phyloP scores from a whole-genome alignment of 1,140 invertebrate species.

The Anoplophora glabripennis region DNA sequence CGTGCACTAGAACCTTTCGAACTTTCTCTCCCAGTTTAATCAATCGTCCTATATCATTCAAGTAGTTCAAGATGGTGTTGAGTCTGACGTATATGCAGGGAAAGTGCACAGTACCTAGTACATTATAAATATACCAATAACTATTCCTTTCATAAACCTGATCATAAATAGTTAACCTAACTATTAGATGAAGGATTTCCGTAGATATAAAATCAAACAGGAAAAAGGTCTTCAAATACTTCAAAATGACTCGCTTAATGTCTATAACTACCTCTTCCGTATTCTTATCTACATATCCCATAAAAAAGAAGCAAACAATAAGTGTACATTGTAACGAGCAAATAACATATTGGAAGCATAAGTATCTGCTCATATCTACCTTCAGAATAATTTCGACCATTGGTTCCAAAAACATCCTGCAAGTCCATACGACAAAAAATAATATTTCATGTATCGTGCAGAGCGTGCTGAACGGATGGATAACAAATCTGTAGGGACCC shows the following conservation, averaged over 20 bases:
- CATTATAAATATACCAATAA: background rate
- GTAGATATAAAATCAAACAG: constrained; percentile 14
- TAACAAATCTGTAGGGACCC: constrained; percentile 11
- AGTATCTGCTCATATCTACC: background rate
- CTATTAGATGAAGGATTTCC: background rate
- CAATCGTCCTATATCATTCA: constrained; percentile 12
- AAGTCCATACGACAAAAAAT: constrained; percentile 18
- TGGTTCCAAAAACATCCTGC: background rate
- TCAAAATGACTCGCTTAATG: constrained; percentile 10
- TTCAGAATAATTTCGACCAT: background rate
- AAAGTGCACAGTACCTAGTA: background rate
- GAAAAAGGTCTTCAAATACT: constrained; percentile 17
- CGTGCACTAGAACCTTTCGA: constrained; percentile 7
- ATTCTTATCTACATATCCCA: constrained; percentile 19
- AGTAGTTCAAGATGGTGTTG: constrained; percentile 9
- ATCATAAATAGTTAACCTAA: no score
- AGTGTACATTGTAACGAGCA: background rate
- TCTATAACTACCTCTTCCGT: constrained; percentile 20
- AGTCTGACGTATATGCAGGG: background rate
- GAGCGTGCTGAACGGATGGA: constrained; percentile 25
- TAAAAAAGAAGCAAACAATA: constrained; percentile 11
- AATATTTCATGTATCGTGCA: constrained; percentile 12
- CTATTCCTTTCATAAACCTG: constrained; percentile 13
- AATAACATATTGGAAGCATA: background rate
- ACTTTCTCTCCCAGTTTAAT: constrained; percentile 13